Conservation (phyloP, 2,113 vertebrate species). For the Chamaea fasciata region DNA sequence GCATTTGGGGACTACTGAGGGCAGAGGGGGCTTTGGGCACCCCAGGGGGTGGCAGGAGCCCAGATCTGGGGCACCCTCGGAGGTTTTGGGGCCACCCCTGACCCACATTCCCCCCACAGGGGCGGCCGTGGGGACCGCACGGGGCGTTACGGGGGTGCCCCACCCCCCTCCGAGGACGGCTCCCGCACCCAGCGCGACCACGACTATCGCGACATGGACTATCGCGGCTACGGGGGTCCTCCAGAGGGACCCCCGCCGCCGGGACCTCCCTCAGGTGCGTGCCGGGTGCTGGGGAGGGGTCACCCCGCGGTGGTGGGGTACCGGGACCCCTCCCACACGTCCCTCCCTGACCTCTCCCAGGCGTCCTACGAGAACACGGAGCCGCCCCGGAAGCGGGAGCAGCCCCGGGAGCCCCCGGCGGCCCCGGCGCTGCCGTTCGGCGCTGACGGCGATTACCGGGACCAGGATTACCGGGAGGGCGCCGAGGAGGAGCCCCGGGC, state of each 20-base stretch:
- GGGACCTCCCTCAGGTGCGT: neutral
- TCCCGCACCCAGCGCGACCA: neutral
- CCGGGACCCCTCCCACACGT: neutral
- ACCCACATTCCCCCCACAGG: neutral
- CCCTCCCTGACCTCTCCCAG: neutral
- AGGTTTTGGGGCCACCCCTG: neutral
- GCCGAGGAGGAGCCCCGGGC: conserved; percentile 83
- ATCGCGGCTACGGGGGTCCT: neutral
- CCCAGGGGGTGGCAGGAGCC: neutral
- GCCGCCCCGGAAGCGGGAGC: neutral
- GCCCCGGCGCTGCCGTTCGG: conserved; percentile 53
- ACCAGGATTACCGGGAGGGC: conserved; percentile 88
- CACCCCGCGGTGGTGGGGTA: neutral
- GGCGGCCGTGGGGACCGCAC: neutral
- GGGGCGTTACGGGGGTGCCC: neutral
- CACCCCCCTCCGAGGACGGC: neutral
- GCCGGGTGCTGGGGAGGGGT: neutral
- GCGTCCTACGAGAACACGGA: neutral
- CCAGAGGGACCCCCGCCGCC: neutral
- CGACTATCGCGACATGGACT: neutral
- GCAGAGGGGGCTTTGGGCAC: neutral
- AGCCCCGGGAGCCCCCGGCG: neutral
- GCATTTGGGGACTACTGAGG: too few species aligned
- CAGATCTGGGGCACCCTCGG: neutral
- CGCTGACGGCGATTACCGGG: conserved; percentile 77